Percentiles rank a stretch among this genome's conserved stretches.
Conservation (phyloP, 2,888 invertebrate genomes). For the Drosophila leonis region DNA sequence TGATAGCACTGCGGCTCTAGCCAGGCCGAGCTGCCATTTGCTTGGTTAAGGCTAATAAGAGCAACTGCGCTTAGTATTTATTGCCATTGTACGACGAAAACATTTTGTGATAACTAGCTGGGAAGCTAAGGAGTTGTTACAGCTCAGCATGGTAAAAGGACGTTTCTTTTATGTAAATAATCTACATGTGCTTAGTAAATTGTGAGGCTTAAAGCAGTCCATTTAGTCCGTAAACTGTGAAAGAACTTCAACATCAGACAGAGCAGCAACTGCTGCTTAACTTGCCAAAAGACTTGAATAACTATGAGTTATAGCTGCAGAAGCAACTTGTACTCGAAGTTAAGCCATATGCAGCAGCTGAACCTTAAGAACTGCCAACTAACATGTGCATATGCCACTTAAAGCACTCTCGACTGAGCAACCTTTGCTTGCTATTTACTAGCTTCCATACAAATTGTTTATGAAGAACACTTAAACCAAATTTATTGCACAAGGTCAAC, state of each 20-base stretch:
- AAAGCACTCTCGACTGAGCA: neutral
- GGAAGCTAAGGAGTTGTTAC: neutral
- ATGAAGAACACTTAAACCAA: neutral
- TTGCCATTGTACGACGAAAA: slow-evolving; percentile 7
- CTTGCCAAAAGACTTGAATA: neutral
- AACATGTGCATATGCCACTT: neutral
- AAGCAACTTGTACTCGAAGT: neutral
- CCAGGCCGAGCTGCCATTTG: slow-evolving; percentile 24
- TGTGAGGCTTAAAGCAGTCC: neutral
- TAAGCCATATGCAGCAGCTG: neutral
- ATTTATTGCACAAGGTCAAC: slow-evolving; percentile 2
- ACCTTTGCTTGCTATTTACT: neutral
- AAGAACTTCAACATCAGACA: too few relatives aligned
- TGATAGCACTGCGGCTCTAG: slow-evolving; percentile 53
- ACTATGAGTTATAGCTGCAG: neutral
- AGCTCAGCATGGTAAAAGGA: neutral
- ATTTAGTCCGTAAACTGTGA: neutral
- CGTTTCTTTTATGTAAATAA: slow-evolving; percentile 1
- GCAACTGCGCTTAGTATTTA: slow-evolving; percentile 42
- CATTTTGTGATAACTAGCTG: slow-evolving; percentile 12
- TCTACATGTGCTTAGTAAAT: neutral
- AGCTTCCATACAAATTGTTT: neutral
- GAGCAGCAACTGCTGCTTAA: neutral
- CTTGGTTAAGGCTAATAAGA: slow-evolving; percentile 25
- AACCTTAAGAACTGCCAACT: neutral